A percentile compares a stretch with the other conserved stretches of the same genome.
These are phyloP conservation scores for Flexamia atlantica DNA, from an alignment of 2,888 invertebrate species.

Conservation along the genomic window DNA sequence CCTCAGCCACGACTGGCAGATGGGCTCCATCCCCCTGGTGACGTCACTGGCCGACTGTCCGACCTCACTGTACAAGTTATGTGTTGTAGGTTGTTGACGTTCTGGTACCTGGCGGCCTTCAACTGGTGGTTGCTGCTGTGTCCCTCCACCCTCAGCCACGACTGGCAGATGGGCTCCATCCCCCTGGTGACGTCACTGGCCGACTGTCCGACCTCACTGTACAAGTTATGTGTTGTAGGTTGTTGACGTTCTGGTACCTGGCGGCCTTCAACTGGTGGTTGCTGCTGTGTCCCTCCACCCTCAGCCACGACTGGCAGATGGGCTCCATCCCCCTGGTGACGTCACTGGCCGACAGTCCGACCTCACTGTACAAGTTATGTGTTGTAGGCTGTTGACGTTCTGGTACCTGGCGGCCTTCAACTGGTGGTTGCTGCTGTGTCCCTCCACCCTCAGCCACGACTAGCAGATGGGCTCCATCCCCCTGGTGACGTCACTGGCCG, in stretches of 20 bases:
- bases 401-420: background rate
- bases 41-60: constrained; percentile 83
- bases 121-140: constrained; percentile 91
- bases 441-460: too few relatives aligned
- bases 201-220: constrained; percentile 82
- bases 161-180: constrained; percentile 95
- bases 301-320: constrained; percentile 95
- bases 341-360: constrained; percentile 83
- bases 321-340: constrained; percentile 89
- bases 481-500: too few relatives aligned
- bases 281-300: constrained; percentile 85
- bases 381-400: too few relatives aligned
- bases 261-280: constrained; percentile 92
- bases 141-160: constrained; percentile 88
- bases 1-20: constrained; percentile 93
- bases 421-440: too few relatives aligned
- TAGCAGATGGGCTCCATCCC: too few relatives aligned
- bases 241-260: constrained; percentile 89
- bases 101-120: constrained; percentile 89
- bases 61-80: constrained; percentile 75
- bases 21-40: constrained; percentile 90
- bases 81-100: constrained; percentile 85
- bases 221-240: constrained; percentile 79
- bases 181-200: constrained; percentile 84
- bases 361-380: constrained; percentile 76